Percentiles rank a stretch among this genome's conserved stretches.
Conservation (phyloP, 2,888 invertebrate species). For the Helleia helle region DNA sequence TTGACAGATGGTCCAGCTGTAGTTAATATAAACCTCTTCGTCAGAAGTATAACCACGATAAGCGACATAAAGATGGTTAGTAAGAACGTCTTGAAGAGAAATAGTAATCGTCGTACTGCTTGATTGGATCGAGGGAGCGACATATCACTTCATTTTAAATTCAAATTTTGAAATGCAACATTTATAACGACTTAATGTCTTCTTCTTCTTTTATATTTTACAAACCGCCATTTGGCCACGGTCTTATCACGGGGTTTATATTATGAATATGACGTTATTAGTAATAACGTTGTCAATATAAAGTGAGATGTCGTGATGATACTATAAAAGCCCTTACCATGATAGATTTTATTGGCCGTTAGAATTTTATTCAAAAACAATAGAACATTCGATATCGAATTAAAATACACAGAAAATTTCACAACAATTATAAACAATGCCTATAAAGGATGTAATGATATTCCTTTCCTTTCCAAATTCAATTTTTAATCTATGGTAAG, state of each 20-base stretch:
- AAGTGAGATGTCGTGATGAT: slow-evolving; percentile 24
- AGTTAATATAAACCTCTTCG: slow-evolving; percentile 98
- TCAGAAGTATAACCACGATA: slow-evolving; percentile 97
- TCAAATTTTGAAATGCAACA: slow-evolving; percentile 1
- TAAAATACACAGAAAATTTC: too few relatives aligned
- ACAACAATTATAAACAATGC: not conserved
- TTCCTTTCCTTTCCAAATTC: slow-evolving; percentile 4
- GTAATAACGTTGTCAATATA: slow-evolving; percentile 9
- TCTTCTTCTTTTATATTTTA: not conserved
- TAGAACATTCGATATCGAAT: too few relatives aligned
- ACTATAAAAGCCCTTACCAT: slow-evolving; percentile 24
- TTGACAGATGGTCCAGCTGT: slow-evolving; percentile 94
- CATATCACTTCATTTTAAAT: slow-evolving; percentile 20
- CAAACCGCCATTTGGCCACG: not conserved
- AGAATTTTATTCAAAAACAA: not conserved
- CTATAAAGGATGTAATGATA: not conserved
- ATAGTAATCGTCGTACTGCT: slow-evolving; percentile 21
- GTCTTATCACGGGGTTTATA: not conserved
- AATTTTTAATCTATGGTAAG: slow-evolving; percentile 24
- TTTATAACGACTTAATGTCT: not conserved
- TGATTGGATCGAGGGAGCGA: slow-evolving; percentile 12
- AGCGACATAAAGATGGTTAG: slow-evolving; percentile 99
- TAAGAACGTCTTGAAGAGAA: slow-evolving; percentile 37
- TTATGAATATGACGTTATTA: not conserved
- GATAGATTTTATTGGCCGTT: slow-evolving; percentile 8